phyloP scores from a whole-genome alignment of 2,113 vertebrate genomes.

The Arvicanthis niloticus region DNA sequence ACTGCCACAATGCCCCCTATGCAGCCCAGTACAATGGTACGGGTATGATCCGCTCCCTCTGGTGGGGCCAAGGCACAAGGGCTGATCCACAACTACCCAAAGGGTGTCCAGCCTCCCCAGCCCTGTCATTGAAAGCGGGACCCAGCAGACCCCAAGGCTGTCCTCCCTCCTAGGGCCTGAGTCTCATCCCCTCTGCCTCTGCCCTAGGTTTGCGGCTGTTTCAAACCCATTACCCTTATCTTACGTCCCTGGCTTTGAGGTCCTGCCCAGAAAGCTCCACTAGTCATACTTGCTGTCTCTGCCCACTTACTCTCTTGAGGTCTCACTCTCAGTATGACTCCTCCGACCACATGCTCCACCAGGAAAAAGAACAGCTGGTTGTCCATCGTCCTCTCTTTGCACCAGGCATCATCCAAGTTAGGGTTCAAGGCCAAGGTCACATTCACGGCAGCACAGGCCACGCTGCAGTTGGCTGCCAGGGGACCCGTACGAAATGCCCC shows the following conservation, averaged over 20 bases:
- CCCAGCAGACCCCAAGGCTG: neutral
- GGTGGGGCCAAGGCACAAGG: neutral
- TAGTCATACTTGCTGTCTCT: neutral
- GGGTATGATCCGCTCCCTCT: slow-evolving; percentile 71
- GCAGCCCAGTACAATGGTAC: slow-evolving; percentile 78
- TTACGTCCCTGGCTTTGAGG: neutral
- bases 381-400: slow-evolving; percentile 77
- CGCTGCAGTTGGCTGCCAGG: slow-evolving; percentile 78
- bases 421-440: slow-evolving; percentile 69
- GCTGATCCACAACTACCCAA: neutral
- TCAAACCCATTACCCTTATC: neutral
- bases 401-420: slow-evolving; percentile 77
- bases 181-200: neutral
- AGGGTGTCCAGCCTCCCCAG: neutral
- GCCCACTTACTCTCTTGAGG: slow-evolving; percentile 74
- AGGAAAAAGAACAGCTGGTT: slow-evolving; percentile 80
- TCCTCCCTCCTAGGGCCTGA: neutral
- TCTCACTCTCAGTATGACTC: slow-evolving; percentile 65
- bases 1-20: slow-evolving; percentile 83
- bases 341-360: slow-evolving; percentile 67
- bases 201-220: neutral
- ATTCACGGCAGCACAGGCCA: slow-evolving; percentile 64
- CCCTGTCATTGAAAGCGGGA: neutral
- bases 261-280: neutral
- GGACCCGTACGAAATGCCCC: slow-evolving; percentile 78